phyloP scores from a whole-genome alignment of 2,797 vertebrate genomes.

The Trachops cirrhosus region DNA sequence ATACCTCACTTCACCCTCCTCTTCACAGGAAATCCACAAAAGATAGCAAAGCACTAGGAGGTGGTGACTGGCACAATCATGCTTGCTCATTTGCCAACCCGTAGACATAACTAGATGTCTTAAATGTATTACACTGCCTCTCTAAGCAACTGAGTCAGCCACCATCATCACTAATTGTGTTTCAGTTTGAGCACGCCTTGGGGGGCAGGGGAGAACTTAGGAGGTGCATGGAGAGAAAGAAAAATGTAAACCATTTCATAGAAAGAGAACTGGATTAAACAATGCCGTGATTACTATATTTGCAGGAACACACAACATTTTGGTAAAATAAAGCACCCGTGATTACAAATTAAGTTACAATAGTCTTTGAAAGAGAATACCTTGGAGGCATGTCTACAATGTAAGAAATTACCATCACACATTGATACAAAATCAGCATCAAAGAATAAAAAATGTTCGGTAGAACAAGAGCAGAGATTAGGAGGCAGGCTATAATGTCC shows the following conservation, averaged over 20 bases:
- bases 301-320: not conserved
- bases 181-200: not conserved
- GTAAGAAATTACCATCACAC: not conserved
- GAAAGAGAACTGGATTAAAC: not conserved
- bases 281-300: not conserved
- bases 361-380: not conserved
- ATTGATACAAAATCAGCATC: not conserved
- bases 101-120: not conserved
- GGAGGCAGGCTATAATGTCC: not conserved
- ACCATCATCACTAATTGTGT: not conserved
- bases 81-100: not conserved
- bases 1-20: not conserved
- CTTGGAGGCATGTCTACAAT: not conserved
- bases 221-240: not conserved
- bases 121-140: not conserved
- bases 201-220: not conserved
- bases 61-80: not conserved
- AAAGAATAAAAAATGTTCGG: not conserved
- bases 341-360: not conserved
- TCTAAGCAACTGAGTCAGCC: not conserved
- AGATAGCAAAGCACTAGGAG: not conserved
- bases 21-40: not conserved
- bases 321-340: not conserved
- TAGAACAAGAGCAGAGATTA: not conserved
- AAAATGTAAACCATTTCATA: not conserved